These are phyloP conservation scores for Cyclura pinguis DNA, from an alignment of 2,797 vertebrate species.

Conservation along the genomic window DNA sequence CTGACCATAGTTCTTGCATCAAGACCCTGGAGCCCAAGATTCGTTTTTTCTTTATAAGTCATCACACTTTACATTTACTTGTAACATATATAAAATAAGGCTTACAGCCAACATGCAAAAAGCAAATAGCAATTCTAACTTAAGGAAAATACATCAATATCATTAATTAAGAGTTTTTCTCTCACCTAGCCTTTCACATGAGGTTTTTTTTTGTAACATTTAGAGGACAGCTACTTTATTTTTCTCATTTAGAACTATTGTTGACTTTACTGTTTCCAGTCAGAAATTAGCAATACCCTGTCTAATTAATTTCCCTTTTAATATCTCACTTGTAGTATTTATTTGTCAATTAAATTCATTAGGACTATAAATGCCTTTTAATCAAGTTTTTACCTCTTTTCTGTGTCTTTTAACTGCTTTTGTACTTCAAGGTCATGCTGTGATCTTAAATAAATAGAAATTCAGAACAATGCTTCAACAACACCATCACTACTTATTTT, in stretches of 20 bases:
- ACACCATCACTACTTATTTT: not conserved
- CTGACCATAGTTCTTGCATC: no score
- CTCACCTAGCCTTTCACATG: not conserved
- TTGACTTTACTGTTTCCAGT: not conserved
- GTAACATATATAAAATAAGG: no score
- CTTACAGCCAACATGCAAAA: no score
- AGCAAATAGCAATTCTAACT: no score
- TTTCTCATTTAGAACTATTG: conserved; percentile 24
- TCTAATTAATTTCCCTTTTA: conserved; percentile 8
- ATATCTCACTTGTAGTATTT: not conserved
- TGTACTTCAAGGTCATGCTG: not conserved
- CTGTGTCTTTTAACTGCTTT: not conserved
- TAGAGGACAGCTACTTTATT: not conserved
- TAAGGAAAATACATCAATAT: not conserved
- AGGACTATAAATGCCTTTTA: not conserved
- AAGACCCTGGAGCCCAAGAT: no score
- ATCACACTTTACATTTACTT: no score
- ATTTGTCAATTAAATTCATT: not conserved
- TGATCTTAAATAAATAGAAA: not conserved
- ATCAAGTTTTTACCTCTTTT: not conserved
- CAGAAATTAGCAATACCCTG: not conserved
- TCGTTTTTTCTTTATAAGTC: no score
- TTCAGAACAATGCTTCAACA: not conserved
- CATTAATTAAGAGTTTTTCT: not conserved
- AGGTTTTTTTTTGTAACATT: not conserved